Percentiles rank a stretch among this genome's conserved stretches.
Conservation (phyloP, 2,888 invertebrate genomes). For the Gymnosoma rotundatum region DNA sequence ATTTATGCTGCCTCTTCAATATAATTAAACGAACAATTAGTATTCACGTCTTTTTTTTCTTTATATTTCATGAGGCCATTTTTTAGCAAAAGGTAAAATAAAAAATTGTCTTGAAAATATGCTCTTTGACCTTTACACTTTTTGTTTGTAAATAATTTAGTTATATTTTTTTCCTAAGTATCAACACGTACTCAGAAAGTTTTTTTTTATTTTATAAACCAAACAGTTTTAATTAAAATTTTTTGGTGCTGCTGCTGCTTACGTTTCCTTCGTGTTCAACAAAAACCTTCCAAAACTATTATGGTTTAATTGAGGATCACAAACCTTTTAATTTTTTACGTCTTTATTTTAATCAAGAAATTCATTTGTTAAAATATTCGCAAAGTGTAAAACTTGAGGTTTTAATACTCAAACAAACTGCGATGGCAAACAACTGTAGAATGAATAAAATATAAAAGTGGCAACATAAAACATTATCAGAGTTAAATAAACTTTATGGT, state of each 20-base stretch:
- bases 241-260: background rate
- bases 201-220: background rate
- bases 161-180: too few species aligned
- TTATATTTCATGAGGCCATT: too few species aligned
- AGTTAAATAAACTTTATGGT: too few species aligned
- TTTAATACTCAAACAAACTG: background rate
- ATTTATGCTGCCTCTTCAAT: too few species aligned
- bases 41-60: too few species aligned
- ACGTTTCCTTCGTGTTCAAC: background rate
- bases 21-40: too few species aligned
- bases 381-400: slow-evolving; percentile 3
- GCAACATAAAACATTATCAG: too few species aligned
- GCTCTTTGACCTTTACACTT: background rate
- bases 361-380: slow-evolving; percentile 13
- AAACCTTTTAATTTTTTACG: background rate
- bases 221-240: background rate
- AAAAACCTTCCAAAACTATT: background rate
- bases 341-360: background rate
- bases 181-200: background rate
- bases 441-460: background rate
- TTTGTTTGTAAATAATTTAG: too few species aligned
- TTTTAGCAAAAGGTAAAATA: too few species aligned
- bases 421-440: background rate
- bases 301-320: background rate
- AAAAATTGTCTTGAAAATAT: background rate